Percentiles rank a stretch among this genome's conserved stretches.
Conservation (phyloP, 2,113 vertebrate genomes). For the Rhinolophus sinicus region DNA sequence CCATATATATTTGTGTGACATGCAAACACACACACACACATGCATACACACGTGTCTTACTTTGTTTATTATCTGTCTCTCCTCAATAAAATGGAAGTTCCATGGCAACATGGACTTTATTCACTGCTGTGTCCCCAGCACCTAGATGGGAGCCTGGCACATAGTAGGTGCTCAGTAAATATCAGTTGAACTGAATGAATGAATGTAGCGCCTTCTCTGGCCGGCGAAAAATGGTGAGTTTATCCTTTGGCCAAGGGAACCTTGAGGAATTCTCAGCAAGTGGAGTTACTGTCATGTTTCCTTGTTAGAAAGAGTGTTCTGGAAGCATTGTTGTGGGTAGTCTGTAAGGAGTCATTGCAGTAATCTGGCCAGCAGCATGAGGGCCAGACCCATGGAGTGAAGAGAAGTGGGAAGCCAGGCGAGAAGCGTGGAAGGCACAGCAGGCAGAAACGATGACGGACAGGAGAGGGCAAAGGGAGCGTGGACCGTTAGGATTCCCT, state of each 20-base stretch:
- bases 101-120: neutral
- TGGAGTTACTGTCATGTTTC: neutral
- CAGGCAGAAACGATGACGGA: accelerated
- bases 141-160: neutral
- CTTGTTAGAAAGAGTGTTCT: neutral
- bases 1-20: accelerated
- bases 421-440: neutral
- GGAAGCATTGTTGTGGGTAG: neutral
- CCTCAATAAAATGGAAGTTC: neutral
- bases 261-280: neutral
- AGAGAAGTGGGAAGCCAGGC: neutral
- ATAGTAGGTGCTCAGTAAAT: neutral
- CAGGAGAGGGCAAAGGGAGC: neutral
- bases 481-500: neutral
- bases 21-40: neutral
- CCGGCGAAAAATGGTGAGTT: neutral
- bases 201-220: neutral
- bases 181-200: neutral
- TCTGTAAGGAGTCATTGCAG: neutral
- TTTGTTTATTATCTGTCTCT: neutral
- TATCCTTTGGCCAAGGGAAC: neutral
- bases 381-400: neutral
- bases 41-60: neutral
- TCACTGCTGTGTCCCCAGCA: neutral
- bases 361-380: neutral